Evolutionary conservation across 1,140 invertebrate species (phyloP), one percentile per base, ranked within the genome.

Genomic region (Bombus pascuorum): DNA sequence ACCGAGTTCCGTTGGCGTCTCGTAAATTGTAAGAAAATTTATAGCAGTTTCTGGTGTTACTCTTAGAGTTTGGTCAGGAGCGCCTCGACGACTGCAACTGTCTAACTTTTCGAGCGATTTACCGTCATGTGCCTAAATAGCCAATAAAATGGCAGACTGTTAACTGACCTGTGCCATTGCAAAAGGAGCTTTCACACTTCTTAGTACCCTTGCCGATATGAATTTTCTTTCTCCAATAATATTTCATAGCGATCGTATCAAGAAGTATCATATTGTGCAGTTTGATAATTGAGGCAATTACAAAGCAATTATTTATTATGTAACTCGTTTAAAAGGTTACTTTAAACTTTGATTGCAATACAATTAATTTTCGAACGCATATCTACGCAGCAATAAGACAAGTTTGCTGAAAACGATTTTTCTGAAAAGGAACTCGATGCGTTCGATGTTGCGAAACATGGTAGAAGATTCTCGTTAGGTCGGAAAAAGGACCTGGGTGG

Each of bases 21-120:
- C 81, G 77, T 89, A 89, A 89, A 89, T 89, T 81, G 28, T 72
- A 81, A 87, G 81, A 77, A 87, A 89, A 89, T 89, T 89, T 87
- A 89, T 85, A 82, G 81, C 44, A 77, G 65, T 70, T 79, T 66
- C 81, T 77, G 77, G 81, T 66, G 86, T 85, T 83, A 78, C 81
- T 59, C 75, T 32, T 18, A 28, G 70, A 53, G 66, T 37, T 28
- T 34, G 65, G 77, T 72, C 81, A 59, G 72, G 65, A 68, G 28
- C 37, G 57, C n/a, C 53, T 65, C 81, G 85, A 65, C 77, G 87
- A 68, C 81, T 86, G 42, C 39, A 76, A 88, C 86, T 87, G 85
- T 81, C 87, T 74, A 88, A 88, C 85, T 88, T 87, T 47, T 47
- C 37, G 10, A 75, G 32, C 85, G 85, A 87, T 87, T 88, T 88